A percentile compares a stretch with the other conserved stretches of the same genome.
These are phyloP conservation scores for Penelope pileata DNA, from an alignment of 2,113 vertebrate genomes.

Conservation along the genomic window DNA sequence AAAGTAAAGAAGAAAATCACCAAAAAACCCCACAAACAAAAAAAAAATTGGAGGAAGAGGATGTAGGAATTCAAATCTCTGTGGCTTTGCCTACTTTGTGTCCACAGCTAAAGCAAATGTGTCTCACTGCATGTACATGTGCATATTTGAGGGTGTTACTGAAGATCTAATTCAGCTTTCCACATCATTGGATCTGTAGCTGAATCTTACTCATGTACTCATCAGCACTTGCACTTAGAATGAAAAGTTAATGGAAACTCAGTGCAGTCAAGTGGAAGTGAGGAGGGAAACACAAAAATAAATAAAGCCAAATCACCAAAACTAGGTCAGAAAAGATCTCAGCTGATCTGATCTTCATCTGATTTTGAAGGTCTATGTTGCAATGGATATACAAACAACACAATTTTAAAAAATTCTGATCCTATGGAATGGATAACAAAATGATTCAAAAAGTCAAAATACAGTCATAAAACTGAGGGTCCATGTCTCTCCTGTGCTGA, in stretches of 20 bases:
- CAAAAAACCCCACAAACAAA: neutral
- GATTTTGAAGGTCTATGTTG: neutral
- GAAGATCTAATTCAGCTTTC: slow-evolving; percentile 49
- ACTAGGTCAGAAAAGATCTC: neutral
- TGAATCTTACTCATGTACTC: slow-evolving; percentile 29
- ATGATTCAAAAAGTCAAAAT: neutral
- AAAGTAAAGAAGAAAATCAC: neutral
- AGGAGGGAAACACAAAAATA: slow-evolving; percentile 32
- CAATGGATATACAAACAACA: neutral
- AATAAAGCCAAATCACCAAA: slow-evolving; percentile 12
- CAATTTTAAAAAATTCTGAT: neutral
- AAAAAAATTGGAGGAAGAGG: too few relatives aligned
- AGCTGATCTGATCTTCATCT: neutral
- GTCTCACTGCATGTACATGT: neutral
- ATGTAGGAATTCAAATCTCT: neutral
- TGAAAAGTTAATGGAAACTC: slow-evolving; percentile 48
- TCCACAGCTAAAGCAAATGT: neutral
- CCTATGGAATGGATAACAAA: neutral
- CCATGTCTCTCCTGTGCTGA: too few relatives aligned
- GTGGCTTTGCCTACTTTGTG: neutral
- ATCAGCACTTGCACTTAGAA: slow-evolving; percentile 24
- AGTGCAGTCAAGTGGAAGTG: slow-evolving; percentile 7
- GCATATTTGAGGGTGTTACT: neutral
- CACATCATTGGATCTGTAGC: slow-evolving; percentile 10
- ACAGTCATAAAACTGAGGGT: neutral